phyloP scores from a whole-genome alignment of 2,797 vertebrate genomes.

The Chaenodraco wilsoni region DNA sequence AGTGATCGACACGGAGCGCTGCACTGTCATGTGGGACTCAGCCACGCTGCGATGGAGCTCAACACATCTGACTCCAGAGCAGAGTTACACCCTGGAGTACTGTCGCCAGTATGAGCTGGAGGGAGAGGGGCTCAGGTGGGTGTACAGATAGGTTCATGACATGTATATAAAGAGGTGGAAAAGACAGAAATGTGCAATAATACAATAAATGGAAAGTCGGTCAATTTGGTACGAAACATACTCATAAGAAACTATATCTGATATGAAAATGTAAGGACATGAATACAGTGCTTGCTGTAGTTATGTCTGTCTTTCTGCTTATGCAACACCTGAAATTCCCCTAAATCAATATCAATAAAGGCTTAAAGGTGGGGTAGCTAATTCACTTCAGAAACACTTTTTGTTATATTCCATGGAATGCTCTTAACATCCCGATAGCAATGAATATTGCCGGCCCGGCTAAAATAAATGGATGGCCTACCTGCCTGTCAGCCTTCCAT shows the following conservation, averaged over 20 bases:
- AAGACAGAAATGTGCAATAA: not conserved
- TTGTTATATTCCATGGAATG: too few species aligned
- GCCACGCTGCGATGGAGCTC: slow-evolving; percentile 90
- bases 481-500: too few species aligned
- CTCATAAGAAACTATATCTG: not conserved
- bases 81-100: slow-evolving; percentile 92
- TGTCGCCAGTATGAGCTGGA: slow-evolving; percentile 92
- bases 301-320: too few species aligned
- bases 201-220: not conserved
- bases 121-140: slow-evolving; percentile 95
- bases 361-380: too few species aligned
- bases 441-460: too few species aligned
- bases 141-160: not conserved
- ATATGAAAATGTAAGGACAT: not conserved
- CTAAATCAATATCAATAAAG: too few species aligned
- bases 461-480: too few species aligned
- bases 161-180: not conserved
- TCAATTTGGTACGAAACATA: not conserved
- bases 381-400: too few species aligned
- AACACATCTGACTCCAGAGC: slow-evolving; percentile 59
- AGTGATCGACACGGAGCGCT: slow-evolving; percentile 86
- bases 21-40: slow-evolving; percentile 90
- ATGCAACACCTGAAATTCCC: too few species aligned
- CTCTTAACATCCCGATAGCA: too few species aligned
- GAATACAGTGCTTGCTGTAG: not conserved